Evolutionary conservation across 2,888 invertebrate species (phyloP).

Genomic region (Rutpela maculata): DNA sequence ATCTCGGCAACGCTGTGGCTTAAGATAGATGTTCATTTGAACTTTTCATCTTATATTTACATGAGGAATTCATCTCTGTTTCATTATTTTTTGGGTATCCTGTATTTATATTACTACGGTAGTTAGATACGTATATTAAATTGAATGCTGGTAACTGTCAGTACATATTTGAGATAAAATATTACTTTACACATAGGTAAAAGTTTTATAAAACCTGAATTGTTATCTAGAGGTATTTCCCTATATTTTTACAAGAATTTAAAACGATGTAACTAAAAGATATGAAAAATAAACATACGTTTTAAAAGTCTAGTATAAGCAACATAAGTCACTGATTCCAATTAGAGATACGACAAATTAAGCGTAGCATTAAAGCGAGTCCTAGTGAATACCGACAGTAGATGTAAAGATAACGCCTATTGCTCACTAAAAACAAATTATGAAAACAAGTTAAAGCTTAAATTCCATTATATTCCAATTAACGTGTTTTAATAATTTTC

Average conservation of each 20-base stretch:
- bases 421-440: conserved; percentile 8
- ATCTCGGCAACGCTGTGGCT: too few relatives aligned
- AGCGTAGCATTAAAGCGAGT: not conserved
- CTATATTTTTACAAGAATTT: not conserved
- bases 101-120: too few relatives aligned
- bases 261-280: not conserved
- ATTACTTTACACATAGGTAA: not conserved
- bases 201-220: not conserved
- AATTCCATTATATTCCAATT: conserved; percentile 32
- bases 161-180: not conserved
- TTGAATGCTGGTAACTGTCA: not conserved
- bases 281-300: not conserved
- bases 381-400: conserved; percentile 24
- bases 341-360: conserved; percentile 8
- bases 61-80: too few relatives aligned
- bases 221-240: not conserved
- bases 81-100: too few relatives aligned
- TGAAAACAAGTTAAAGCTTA: conserved; percentile 17
- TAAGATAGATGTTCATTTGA: too few relatives aligned
- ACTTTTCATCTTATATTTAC: too few relatives aligned
- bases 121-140: too few relatives aligned
- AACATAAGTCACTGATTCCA: conserved; percentile 2
- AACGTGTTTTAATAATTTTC: conserved; percentile 22
- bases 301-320: not conserved
- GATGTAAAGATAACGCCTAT: conserved; percentile 16